Evolutionary conservation across 2,888 invertebrate species (phyloP).

Genomic region (Folsomia manolachei): DNA sequence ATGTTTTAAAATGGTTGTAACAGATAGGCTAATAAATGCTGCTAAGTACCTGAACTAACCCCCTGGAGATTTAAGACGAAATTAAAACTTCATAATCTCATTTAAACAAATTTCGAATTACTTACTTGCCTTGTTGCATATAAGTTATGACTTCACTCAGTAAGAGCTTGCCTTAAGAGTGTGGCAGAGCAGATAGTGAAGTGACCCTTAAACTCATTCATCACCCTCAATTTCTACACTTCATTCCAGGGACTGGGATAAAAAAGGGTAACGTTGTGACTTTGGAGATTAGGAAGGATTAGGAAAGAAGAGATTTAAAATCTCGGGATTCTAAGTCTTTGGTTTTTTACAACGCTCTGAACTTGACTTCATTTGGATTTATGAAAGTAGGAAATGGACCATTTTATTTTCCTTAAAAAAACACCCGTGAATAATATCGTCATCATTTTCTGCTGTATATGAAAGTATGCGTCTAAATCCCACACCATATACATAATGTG

Average conservation of each 20-base stretch:
- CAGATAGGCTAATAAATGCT: not conserved
- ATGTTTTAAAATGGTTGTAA: not conserved
- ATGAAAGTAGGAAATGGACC: not conserved
- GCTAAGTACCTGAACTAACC: not conserved
- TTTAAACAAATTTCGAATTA: conserved; percentile 33
- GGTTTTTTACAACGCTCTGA: not conserved
- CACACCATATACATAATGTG: not conserved
- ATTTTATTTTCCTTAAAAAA: not conserved
- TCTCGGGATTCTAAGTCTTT: not conserved
- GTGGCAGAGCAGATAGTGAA: not conserved
- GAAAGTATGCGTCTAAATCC: not conserved
- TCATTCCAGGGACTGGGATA: too few species aligned
- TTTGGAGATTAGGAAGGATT: too few species aligned
- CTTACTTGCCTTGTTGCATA: not conserved
- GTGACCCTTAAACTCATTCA: conserved; percentile 6
- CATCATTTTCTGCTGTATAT: not conserved
- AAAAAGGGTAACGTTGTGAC: too few species aligned
- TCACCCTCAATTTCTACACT: not conserved
- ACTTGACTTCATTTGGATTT: not conserved
- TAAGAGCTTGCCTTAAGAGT: not conserved
- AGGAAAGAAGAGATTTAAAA: not conserved
- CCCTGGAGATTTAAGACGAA: conserved; percentile 22
- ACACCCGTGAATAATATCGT: not conserved
- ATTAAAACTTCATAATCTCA: conserved; percentile 35
- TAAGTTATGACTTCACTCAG: not conserved